These are phyloP conservation scores for Antrozous pallidus DNA, from an alignment of 2,797 vertebrate genomes.

Conservation along the genomic window DNA sequence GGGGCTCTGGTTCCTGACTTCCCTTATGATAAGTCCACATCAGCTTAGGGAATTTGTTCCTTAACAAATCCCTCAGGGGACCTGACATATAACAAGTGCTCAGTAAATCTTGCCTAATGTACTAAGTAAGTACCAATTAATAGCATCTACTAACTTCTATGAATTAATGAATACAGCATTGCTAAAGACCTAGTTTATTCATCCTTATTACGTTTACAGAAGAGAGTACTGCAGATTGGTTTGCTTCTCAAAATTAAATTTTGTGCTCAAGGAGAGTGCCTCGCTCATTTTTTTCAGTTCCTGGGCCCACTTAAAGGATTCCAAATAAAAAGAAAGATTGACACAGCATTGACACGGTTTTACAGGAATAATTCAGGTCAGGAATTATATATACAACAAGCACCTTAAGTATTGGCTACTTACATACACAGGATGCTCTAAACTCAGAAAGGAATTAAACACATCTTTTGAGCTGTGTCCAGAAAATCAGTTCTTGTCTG, in stretches of 20 bases:
- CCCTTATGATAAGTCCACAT: neutral
- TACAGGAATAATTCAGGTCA: neutral
- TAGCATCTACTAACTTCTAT: neutral
- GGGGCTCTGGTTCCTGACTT: neutral
- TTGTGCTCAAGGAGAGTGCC: neutral
- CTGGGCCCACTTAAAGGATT: neutral
- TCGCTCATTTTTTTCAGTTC: neutral
- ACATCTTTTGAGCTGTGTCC: neutral
- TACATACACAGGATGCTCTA: neutral
- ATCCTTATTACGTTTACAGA: neutral
- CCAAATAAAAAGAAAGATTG: neutral
- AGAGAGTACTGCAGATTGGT: neutral
- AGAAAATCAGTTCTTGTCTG: neutral
- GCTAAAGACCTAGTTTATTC: neutral
- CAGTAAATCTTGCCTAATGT: neutral
- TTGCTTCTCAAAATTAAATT: conserved; percentile 14
- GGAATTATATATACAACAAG: neutral
- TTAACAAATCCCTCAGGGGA: neutral
- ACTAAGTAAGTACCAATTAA: neutral
- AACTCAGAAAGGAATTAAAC: neutral
- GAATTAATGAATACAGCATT: neutral
- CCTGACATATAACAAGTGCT: neutral
- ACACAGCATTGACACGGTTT: neutral
- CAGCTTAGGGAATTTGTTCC: neutral
- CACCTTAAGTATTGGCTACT: neutral